A percentile compares a stretch with the other conserved stretches of the same genome.
Conservation (phyloP, 1,140 invertebrate genomes). For the Brachionus koreanus region DNA sequence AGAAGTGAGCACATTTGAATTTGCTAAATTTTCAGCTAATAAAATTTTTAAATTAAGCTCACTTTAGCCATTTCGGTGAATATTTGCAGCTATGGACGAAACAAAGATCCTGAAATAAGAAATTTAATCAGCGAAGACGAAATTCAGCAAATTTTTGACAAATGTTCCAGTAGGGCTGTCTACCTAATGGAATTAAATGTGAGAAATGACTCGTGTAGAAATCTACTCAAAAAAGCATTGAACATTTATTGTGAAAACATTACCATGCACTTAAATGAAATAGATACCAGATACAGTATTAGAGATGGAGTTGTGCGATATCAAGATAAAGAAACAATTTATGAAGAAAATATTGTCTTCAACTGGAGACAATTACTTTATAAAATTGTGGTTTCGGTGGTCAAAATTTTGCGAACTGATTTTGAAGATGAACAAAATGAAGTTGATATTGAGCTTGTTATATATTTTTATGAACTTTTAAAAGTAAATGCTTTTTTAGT, state of each 20-base stretch:
- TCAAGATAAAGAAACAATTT: background rate
- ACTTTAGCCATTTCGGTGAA: background rate
- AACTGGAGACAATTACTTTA: conserved; percentile 41
- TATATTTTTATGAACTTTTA: conserved; percentile 41
- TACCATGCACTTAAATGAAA: background rate
- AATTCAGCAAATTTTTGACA: background rate
- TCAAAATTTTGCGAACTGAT: conserved; percentile 18
- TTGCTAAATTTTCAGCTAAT: background rate
- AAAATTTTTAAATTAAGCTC: background rate
- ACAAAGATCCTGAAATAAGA: background rate
- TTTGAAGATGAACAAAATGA: background rate
- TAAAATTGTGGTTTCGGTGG: conserved; percentile 33
- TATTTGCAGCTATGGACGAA: background rate
- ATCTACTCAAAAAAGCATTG: conserved; percentile 31
- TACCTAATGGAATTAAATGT: conserved; percentile 18
- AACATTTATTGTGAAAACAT: conserved; percentile 32
- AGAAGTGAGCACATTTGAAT: background rate
- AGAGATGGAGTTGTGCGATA: background rate
- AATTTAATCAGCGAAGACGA: background rate
- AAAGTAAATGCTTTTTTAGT: background rate
- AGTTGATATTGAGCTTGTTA: conserved; percentile 41
- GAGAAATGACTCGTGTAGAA: background rate
- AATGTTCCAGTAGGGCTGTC: conserved; percentile 10
- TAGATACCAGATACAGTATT: background rate
- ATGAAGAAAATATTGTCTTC: background rate